These are phyloP conservation scores for Varecia variegata DNA, from an alignment of 2,797 vertebrate genomes.

Conservation along the genomic window DNA sequence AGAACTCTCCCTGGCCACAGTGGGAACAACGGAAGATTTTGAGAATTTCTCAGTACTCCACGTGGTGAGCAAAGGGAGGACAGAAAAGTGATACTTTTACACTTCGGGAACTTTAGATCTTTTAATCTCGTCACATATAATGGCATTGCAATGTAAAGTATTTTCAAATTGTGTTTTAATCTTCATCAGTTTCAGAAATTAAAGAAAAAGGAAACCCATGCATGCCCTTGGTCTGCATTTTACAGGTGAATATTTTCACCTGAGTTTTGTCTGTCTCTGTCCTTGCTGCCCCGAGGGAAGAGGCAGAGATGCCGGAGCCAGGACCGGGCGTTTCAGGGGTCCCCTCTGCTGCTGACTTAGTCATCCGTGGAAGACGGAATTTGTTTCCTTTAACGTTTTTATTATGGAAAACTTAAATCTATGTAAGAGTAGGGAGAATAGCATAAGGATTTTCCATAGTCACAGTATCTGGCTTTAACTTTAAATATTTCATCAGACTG, in stretches of 20 bases:
- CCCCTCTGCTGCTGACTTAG: too few species aligned
- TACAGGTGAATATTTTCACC: accelerated
- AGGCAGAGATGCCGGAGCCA: accelerated
- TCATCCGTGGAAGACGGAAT: not conserved
- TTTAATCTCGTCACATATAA: not conserved
- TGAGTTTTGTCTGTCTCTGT: not conserved
- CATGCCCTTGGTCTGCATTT: too few species aligned
- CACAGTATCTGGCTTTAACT: not conserved
- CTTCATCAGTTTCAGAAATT: not conserved
- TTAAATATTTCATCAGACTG: not conserved
- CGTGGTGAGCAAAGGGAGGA: not conserved
- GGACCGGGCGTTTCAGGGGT: not conserved
- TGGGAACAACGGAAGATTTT: too few species aligned
- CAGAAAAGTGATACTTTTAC: not conserved
- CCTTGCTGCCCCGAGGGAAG: not conserved
- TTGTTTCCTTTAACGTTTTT: not conserved
- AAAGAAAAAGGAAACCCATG: not conserved
- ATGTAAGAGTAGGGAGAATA: not conserved
- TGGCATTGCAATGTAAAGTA: not conserved
- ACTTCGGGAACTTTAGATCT: not conserved
- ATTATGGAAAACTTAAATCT: not conserved
- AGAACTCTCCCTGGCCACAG: accelerated
- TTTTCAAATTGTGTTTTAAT: not conserved
- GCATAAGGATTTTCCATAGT: not conserved
- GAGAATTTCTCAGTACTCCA: too few species aligned